These are phyloP conservation scores for Pygmarrhopalites habei DNA, from an alignment of 1,140 invertebrate species.

Conservation along the genomic window DNA sequence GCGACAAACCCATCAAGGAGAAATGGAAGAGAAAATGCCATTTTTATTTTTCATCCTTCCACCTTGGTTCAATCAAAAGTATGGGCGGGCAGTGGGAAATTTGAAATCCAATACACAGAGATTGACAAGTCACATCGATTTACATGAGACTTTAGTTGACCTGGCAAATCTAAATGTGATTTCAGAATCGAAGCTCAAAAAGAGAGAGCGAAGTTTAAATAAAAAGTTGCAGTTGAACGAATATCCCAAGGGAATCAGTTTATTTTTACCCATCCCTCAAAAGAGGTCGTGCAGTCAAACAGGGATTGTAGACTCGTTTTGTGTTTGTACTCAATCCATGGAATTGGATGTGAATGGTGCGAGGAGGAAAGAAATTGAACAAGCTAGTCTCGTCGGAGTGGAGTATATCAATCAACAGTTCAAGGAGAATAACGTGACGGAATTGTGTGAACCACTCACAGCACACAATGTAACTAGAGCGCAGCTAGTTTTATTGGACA, in stretches of 20 bases:
- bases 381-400: too few species aligned
- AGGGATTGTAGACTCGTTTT: constrained; percentile 17
- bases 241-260: constrained; percentile 21
- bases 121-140: constrained; percentile 30
- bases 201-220: not conserved
- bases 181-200: not conserved
- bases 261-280: constrained; percentile 16
- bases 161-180: constrained; percentile 8
- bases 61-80: constrained; percentile 12
- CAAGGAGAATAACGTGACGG: too few species aligned
- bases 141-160: constrained; percentile 32
- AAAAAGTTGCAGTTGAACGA: too few species aligned
- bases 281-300: constrained; percentile 24
- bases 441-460: too few species aligned
- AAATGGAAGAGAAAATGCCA: constrained; percentile 37
- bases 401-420: too few species aligned
- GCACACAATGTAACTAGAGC: too few species aligned
- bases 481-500: too few species aligned
- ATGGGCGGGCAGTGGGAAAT: constrained; percentile 17
- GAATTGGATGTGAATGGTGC: not conserved
- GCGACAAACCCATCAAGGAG: constrained; percentile 28
- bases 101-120: constrained; percentile 21
- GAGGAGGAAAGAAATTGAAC: too few species aligned
- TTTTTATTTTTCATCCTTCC: constrained; percentile 28
- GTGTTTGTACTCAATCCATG: constrained; percentile 18